Evolutionary conservation across 2,888 invertebrate genomes (phyloP).

Genomic region (Eudasyphora cyanicolor): DNA sequence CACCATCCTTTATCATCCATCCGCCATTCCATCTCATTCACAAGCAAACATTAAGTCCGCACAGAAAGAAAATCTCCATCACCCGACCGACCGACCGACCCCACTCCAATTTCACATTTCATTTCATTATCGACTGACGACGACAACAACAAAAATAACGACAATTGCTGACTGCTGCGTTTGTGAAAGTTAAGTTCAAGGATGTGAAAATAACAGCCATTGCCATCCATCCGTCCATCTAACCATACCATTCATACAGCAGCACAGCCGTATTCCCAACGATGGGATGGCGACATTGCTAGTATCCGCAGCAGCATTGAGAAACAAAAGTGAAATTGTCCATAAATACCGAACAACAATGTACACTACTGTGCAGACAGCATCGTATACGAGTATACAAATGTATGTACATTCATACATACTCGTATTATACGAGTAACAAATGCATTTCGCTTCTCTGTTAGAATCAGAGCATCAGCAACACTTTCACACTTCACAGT

Average conservation of each 20-base stretch:
- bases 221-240: background rate
- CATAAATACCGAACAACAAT: background rate
- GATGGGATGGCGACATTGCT: background rate
- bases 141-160: too few relatives aligned
- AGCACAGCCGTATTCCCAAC: background rate
- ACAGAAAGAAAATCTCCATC: too few relatives aligned
- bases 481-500: slow-evolving; percentile 18
- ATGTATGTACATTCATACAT: background rate
- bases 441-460: background rate
- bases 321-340: slow-evolving; percentile 18
- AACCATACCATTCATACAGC: too few relatives aligned
- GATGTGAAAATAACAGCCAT: slow-evolving; percentile 47
- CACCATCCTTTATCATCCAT: background rate
- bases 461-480: background rate
- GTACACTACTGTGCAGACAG: slow-evolving; percentile 5
- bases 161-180: background rate
- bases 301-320: slow-evolving; percentile 13
- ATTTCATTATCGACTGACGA: slow-evolving; percentile 11
- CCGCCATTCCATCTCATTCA: background rate
- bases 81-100: background rate
- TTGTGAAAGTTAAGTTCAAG: slow-evolving; percentile 67
- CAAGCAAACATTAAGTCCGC: background rate
- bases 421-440: too few relatives aligned
- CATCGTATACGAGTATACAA: background rate
- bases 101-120: background rate